A percentile compares a stretch with the other conserved stretches of the same genome.
phyloP scores from a whole-genome alignment of 1,140 invertebrate species.

The Drosophila ogumai region DNA sequence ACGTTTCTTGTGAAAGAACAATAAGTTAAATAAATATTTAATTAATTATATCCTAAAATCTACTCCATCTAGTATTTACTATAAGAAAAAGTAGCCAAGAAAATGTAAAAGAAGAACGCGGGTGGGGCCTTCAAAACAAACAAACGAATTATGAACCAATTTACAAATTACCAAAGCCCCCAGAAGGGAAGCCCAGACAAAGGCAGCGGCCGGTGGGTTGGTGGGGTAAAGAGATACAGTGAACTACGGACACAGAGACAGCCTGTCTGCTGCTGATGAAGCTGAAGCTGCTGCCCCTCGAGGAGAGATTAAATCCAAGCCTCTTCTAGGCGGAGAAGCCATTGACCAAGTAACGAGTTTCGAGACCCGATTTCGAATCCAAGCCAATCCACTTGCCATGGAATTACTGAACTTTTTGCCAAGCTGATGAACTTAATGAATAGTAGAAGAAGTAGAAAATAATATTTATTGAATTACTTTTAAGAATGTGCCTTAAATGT shows the following conservation, averaged over 20 bases:
- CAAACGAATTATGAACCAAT: conserved; percentile 81
- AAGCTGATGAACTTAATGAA: background rate
- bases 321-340: conserved; percentile 59
- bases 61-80: background rate
- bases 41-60: background rate
- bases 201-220: background rate
- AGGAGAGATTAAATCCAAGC: conserved; percentile 40
- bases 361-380: conserved; percentile 36
- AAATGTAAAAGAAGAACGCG: conserved; percentile 28
- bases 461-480: background rate
- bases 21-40: background rate
- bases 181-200: conserved; percentile 26
- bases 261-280: conserved; percentile 14
- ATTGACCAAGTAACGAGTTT: conserved; percentile 77
- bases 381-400: conserved; percentile 50
- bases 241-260: conserved; percentile 19
- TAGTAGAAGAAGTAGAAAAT: too few species aligned
- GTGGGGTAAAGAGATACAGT: conserved; percentile 16
- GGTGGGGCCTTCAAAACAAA: conserved; percentile 53
- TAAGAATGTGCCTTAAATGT: too few species aligned
- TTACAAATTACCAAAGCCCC: conserved; percentile 76
- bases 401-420: conserved; percentile 11
- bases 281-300: conserved; percentile 13
- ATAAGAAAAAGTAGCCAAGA: conserved; percentile 19
- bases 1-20: rapidly evolving